phyloP scores from a whole-genome alignment of 2,888 invertebrate genomes.

The Catocala sponsa region DNA sequence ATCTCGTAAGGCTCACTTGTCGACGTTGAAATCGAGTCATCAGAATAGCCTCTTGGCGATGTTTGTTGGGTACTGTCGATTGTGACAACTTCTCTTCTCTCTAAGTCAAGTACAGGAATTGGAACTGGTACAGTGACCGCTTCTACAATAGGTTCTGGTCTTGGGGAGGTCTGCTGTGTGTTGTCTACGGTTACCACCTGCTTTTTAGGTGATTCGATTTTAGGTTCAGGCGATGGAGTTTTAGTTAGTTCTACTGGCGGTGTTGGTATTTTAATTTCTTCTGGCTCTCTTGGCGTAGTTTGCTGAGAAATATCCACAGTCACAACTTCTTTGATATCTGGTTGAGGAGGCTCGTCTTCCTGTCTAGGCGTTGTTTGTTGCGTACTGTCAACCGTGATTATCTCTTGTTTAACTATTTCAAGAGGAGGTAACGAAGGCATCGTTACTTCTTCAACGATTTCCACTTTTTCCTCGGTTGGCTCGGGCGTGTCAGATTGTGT shows the following conservation, averaged over 20 bases:
- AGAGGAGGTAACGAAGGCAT: constrained; percentile 34
- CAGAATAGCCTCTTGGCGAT: constrained; percentile 87
- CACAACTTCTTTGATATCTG: constrained; percentile 52
- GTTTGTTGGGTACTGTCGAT: constrained; percentile 72
- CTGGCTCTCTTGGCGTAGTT: constrained; percentile 63
- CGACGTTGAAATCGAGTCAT: constrained; percentile 82
- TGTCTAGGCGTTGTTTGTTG: constrained; percentile 65
- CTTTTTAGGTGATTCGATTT: constrained; percentile 33
- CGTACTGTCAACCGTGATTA: constrained; percentile 60
- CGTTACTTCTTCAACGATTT: constrained; percentile 36
- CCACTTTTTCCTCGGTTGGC: constrained; percentile 25
- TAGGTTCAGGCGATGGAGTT: constrained; percentile 19
- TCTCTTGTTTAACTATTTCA: constrained; percentile 44
- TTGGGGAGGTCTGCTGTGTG: constrained; percentile 88
- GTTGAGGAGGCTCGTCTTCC: constrained; percentile 46
- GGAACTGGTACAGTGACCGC: constrained; percentile 30
- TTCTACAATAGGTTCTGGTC: constrained; percentile 53
- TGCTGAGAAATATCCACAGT: constrained; percentile 62
- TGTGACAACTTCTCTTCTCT: constrained; percentile 56
- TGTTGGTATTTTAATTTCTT: constrained; percentile 22
- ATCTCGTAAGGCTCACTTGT: constrained; percentile 89
- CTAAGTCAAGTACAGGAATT: constrained; percentile 51
- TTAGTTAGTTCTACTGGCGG: constrained; percentile 7
- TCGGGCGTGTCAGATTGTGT: constrained; percentile 79
- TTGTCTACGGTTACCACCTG: constrained; percentile 60